Conservation (phyloP, 2,113 vertebrate genomes). For the Alces alces region DNA sequence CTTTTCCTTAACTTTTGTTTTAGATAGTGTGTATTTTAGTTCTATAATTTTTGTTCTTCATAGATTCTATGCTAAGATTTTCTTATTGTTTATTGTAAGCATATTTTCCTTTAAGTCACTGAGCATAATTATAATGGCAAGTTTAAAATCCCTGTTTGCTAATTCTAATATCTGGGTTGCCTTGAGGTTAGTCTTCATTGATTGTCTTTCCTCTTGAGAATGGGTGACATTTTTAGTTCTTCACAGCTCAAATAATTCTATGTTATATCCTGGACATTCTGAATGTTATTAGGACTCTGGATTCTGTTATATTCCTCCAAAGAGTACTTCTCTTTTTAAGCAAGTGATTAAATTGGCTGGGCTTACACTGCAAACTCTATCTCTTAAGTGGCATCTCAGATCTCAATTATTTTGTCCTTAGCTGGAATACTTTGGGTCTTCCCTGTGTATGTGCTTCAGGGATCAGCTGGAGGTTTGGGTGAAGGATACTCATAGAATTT, state of each 20-base stretch:
- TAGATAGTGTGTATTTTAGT: not conserved
- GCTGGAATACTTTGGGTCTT: not conserved
- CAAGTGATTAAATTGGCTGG: not conserved
- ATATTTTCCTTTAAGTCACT: constrained; percentile 15
- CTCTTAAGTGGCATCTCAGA: not conserved
- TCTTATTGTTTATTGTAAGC: not conserved
- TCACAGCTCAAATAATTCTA: constrained; percentile 8
- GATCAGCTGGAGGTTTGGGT: not conserved
- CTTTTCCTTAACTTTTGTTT: constrained; percentile 26
- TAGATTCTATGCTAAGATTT: not conserved
- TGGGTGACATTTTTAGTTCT: constrained; percentile 33
- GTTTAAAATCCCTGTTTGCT: not conserved
- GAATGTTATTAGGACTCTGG: not conserved
- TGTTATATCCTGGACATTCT: not conserved
- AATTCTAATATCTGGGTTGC: not conserved
- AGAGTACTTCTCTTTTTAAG: constrained; percentile 22
- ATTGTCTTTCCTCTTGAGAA: constrained; percentile 20
- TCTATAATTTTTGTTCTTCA: constrained; percentile 26
- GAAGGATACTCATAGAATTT: not conserved
- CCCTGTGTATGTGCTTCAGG: not conserved
- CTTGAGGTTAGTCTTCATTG: not conserved
- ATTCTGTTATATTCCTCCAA: constrained; percentile 43
- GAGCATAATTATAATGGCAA: not conserved
- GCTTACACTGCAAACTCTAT: not conserved
- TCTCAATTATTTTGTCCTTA: not conserved